Evolutionary conservation across 2,797 vertebrate genomes (phyloP), one percentile per base, ranked within the genome.

Genomic region (Perodicticus potto): DNA sequence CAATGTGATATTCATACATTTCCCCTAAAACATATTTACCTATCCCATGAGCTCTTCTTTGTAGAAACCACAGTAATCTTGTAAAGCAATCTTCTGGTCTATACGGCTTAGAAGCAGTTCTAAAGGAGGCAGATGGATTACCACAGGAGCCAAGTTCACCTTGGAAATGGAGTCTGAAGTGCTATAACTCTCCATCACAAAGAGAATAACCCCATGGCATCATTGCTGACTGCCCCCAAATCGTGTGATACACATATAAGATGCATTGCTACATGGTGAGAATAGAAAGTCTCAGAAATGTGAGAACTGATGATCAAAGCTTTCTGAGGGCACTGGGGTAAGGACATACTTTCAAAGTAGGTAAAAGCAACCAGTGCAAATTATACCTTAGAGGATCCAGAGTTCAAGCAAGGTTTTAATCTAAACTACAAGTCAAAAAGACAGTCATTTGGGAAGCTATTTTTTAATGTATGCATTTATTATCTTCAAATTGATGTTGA

Each of bases 291-390:
- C 55, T 94, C 90, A 94, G 19, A 57, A 93, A 29, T 13, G 37
- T 37, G 53, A 97, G 89, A 81, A 65, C 32, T 90, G 55, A 49
- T 93, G 94, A 88, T 97, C 91, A 97, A 96, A 96, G 93, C 40
- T 3, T 29, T 23, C 7, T 45, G 55, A 43, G 37, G n/a, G 89
- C 72, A 80, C n/a, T 45, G 13, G 57, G 78, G 63, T 94, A 97
- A 96, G 89, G 86, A 93, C n/a, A 91, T 6, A 72, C n/a, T 84
- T 34, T 91, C 69, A 95, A 92, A 73, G 6, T 12, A 84, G 89
- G 67, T 53, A 88, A 96, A 89, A 94, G 77, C 0, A 16, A 94
- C 45, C 74, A 4, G 49, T 63, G 53, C 53, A 94, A 96, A 97
- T 93, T 94, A 94, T 87, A 93, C 70, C 92, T 96, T 72, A 76